Percentiles rank a stretch among this genome's conserved stretches.
Evolutionary conservation across 2,797 vertebrate species (phyloP).

Genomic region (Threskiornis aethiopicus): DNA sequence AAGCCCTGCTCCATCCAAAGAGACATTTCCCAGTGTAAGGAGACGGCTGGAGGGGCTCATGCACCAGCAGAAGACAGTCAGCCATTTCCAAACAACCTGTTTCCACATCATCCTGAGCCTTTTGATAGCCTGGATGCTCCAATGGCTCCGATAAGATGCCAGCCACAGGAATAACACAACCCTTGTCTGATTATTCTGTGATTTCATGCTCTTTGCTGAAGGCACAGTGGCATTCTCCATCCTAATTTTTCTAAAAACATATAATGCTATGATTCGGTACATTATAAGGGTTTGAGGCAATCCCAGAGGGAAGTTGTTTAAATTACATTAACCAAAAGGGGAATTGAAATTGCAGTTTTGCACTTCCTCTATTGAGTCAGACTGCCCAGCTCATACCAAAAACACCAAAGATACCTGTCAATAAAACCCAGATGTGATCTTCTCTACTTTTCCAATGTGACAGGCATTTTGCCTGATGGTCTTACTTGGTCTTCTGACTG

Average conservation of each 20-base stretch:
- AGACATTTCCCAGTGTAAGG: not conserved
- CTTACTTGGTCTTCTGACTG: not conserved
- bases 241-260: not conserved
- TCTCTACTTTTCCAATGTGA: not conserved
- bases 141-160: not conserved
- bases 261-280: not conserved
- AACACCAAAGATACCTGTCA: not conserved
- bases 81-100: not conserved
- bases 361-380: slow-evolving; percentile 1
- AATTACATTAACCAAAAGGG: slow-evolving; percentile 11
- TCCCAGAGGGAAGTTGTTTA: slow-evolving; percentile 9
- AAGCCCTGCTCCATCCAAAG: not conserved
- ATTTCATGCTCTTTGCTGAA: not conserved
- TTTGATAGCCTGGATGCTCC: not conserved
- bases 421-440: not conserved
- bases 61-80: not conserved
- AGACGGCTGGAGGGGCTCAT: not conserved
- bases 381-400: not conserved
- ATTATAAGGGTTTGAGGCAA: not conserved
- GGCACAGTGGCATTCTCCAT: not conserved
- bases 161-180: not conserved
- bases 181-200: not conserved
- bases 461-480: not conserved
- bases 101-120: not conserved
- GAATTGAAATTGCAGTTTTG: slow-evolving; percentile 36